Evolutionary conservation across 2,888 invertebrate genomes (phyloP), one percentile per base, ranked within the genome.

Genomic region (Meloe dianella): DNA sequence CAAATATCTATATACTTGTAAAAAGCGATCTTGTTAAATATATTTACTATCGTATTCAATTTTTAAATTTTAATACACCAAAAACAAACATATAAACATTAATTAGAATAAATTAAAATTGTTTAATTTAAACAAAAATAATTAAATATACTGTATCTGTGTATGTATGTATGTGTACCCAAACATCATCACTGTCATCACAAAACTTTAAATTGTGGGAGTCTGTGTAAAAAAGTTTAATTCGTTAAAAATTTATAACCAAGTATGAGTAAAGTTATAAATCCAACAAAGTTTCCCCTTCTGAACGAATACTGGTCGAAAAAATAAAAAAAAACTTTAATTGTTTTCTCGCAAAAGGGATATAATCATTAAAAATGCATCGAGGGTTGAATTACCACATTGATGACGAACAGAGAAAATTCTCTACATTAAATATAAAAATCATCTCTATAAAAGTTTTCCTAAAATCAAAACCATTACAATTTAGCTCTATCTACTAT

Each of bases 191-290:
- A 57, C 57, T n/a, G 29, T 62, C 68, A 65, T 62, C 54, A 62
- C 57, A 58, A 68, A 68, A 68, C 74, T 79, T 79, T 79, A 79
- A 79, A 79, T 79, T 79, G 78, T 78, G 77, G n/a, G n/a, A n/a
- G n/a, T 74, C 77, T 76, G 73, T 72, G 60, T 66, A 72, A 75
- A 78, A 77, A 80, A 78, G 76, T 79, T 80, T 78, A 81, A 81
- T 81, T 81, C 80, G 81, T 79, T 79, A 79, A 80, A 81, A 81
- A 81, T 80, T 80, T 81, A 81, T 81, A 79, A 77, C 71, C 66
- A 72, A 73, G 72, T 73, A 75, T 71, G 74, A 73, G 69, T 73
- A 74, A 74, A 75, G 74, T 75, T 75, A 73, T 75, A 75, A 75
- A 73, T 74, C 73, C 73, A 66, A 41, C 62, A 66, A 72, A 71